Base-by-base conservation (phyloP, 2,888 invertebrate species). In the Creontiades dilutus region DNA sequence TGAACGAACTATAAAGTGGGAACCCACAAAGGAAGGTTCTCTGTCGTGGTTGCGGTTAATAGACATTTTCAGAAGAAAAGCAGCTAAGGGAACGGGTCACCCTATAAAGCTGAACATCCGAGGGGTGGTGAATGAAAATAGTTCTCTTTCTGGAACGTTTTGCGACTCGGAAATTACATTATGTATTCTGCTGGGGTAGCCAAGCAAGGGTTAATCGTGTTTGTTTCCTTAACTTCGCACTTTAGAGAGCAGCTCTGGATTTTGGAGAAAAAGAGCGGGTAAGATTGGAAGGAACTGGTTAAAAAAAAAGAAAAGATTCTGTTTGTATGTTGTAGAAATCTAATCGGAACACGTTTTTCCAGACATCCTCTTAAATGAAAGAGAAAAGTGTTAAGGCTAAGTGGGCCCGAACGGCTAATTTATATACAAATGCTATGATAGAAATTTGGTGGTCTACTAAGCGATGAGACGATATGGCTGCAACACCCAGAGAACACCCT, bases 1-100 rank as follows among this genome's bases (percentile, higher is more conserved):
- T 68, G 68, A 68, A 27, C 23, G 68, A 23, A 68, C 23, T 12
- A 68, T 68, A 11, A 68, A 68, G 68, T 68, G 68, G 68, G 52
- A 52, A 68, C 2, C 23, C 23, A 23, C 68, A 68, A 68, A 68
- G 68, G 5, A 23, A 37, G 23, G 5, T 19, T 68, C 23, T 68
- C 68, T 23, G 0, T 68, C 23, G 37, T 37, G 37, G 37, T 37
- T 37, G 37, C 52, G 23, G 68, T 7, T 68, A 68, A 68, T 78
- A 78, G 46, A 12, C 14, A 78, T 78, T 46, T 78, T 37, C n/a
- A 27, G 76, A 37, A 37, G 76, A 11, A 27, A 76, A 76, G 27
- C 76, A 27, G 76, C 7, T 9, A 76, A 37, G 16, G 27, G 16
- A 27, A 7, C 9, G 76, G 28, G 27, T 52, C 52, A 13, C 57